phyloP scores from a whole-genome alignment of 2,888 invertebrate genomes.

The Spodoptera littoralis region DNA sequence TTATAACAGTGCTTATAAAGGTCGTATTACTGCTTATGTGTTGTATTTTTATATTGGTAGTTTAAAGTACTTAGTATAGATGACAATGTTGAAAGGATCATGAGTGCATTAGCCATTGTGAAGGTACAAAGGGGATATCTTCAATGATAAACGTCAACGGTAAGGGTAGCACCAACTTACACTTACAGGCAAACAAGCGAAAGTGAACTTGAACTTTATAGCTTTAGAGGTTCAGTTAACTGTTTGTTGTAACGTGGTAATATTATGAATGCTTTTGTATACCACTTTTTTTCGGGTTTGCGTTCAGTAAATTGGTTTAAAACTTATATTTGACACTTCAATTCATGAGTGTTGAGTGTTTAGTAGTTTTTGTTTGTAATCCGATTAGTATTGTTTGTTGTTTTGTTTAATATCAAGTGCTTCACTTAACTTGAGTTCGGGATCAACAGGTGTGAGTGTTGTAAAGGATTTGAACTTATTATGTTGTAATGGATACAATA shows the following conservation, averaged over 20 bases:
- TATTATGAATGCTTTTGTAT: constrained; percentile 53
- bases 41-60: constrained; percentile 40
- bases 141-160: constrained; percentile 80
- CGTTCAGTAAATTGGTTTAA: constrained; percentile 81
- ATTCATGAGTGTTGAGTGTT: constrained; percentile 68
- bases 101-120: constrained; percentile 86
- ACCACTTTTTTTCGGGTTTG: constrained; percentile 62
- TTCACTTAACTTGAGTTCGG: constrained; percentile 38
- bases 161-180: constrained; percentile 56
- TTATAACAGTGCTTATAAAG: constrained; percentile 29
- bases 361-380: constrained; percentile 76
- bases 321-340: constrained; percentile 77
- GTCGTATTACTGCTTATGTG: not conserved
- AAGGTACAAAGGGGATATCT: constrained; percentile 72
- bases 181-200: constrained; percentile 4
- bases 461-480: constrained; percentile 27
- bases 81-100: constrained; percentile 86
- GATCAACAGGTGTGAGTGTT: constrained; percentile 51
- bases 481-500: constrained; percentile 33
- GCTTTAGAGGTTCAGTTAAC: constrained; percentile 33
- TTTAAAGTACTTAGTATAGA: constrained; percentile 82
- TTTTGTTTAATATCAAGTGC: constrained; percentile 63
- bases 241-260: constrained; percentile 21
- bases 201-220: constrained; percentile 40
- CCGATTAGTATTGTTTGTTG: constrained; percentile 77